phyloP scores from a whole-genome alignment of 2,888 invertebrate genomes.

The Helleia helle region DNA sequence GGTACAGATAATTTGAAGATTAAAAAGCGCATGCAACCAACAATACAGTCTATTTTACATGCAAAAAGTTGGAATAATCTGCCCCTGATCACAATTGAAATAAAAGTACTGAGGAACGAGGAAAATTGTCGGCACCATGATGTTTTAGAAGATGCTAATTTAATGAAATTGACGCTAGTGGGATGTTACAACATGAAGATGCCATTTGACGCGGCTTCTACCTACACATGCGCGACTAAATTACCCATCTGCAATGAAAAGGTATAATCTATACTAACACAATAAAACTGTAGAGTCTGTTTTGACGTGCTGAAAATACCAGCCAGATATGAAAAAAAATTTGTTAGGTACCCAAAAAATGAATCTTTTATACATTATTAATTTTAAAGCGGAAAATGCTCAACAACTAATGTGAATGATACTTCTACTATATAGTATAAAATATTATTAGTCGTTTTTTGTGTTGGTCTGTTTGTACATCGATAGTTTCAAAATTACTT shows the following conservation, averaged over 20 bases:
- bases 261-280: no score
- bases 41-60: conserved; percentile 26
- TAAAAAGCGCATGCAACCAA: conserved; percentile 47
- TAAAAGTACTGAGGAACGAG: conserved; percentile 32
- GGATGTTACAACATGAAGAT: conserved; percentile 45
- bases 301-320: no score
- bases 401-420: no score
- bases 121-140: conserved; percentile 36
- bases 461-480: no score
- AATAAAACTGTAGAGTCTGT: no score
- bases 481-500: no score
- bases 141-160: conserved; percentile 38
- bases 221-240: conserved; percentile 44
- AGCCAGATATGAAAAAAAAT: no score
- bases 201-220: conserved; percentile 30
- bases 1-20: conserved; percentile 35
- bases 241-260: conserved; percentile 32
- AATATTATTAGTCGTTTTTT: no score
- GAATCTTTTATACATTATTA: no score
- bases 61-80: conserved; percentile 55
- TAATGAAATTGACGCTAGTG: conserved; percentile 44
- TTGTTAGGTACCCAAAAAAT: no score
- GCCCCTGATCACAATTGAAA: conserved; percentile 41
- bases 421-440: no score
- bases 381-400: no score